Evolutionary conservation across 2,113 vertebrate species (phyloP).

Genomic region (Gnathonemus echidnorhynchus): DNA sequence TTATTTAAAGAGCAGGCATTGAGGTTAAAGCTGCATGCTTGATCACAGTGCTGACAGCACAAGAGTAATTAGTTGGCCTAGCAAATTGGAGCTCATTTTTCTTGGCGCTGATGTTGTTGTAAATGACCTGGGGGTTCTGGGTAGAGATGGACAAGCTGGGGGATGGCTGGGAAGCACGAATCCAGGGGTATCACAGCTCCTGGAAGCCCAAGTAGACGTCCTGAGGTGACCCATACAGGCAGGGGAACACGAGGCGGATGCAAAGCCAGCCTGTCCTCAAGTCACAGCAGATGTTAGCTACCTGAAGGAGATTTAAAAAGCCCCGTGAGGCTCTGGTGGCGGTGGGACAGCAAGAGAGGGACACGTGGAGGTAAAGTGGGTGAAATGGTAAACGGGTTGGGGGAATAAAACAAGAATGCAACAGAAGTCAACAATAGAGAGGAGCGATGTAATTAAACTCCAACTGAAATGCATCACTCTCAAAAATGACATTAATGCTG

Average conservation of each 20-base stretch:
- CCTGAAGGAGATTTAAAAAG: background rate
- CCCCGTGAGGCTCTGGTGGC: background rate
- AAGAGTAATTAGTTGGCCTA: slow-evolving; percentile 14
- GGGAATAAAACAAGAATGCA: background rate
- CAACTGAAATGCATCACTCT: background rate
- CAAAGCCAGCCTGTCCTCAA: background rate
- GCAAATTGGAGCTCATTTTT: slow-evolving; percentile 17
- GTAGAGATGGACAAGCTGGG: background rate
- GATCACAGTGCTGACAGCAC: slow-evolving; percentile 4
- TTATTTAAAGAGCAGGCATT: slow-evolving; percentile 2
- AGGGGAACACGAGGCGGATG: background rate
- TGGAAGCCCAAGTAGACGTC: background rate
- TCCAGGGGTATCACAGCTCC: background rate
- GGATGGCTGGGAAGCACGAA: background rate
- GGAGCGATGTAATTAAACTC: background rate
- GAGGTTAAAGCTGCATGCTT: slow-evolving; percentile 7
- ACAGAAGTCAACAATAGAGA: background rate
- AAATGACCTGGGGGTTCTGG: slow-evolving; percentile 10
- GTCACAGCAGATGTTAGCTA: background rate
- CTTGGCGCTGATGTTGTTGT: slow-evolving; percentile 12
- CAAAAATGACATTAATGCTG: background rate
- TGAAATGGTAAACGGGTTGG: background rate
- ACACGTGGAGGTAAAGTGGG: background rate
- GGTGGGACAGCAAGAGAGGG: background rate
- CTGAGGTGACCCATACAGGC: background rate